Conservation (phyloP, 2,113 vertebrate species). For the Lampris megalopsis region DNA sequence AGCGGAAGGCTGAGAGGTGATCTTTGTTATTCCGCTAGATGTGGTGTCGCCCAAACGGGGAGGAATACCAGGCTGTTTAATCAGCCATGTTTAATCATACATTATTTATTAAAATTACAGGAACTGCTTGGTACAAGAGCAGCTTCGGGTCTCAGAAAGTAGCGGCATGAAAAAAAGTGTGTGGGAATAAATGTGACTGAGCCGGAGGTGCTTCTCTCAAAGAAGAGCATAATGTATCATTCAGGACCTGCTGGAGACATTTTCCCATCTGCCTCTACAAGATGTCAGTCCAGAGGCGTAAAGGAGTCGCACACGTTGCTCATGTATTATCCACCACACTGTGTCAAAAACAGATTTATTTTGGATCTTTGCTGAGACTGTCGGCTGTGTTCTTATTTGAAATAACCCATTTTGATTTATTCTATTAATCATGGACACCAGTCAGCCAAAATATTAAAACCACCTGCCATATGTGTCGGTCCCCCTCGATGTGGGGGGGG, state of each 20-base stretch:
- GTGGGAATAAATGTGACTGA: slow-evolving; percentile 68
- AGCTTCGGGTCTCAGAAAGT: slow-evolving; percentile 63
- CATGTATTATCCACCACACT: slow-evolving; percentile 18
- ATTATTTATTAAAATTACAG: slow-evolving; percentile 80
- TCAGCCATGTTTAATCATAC: slow-evolving; percentile 78
- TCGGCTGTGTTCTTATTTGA: not conserved
- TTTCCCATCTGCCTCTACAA: slow-evolving; percentile 59
- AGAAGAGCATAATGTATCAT: slow-evolving; percentile 61
- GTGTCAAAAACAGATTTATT: slow-evolving; percentile 27
- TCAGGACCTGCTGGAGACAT: slow-evolving; percentile 49
- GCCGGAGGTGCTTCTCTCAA: slow-evolving; percentile 48
- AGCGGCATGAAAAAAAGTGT: slow-evolving; percentile 58
- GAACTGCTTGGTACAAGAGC: slow-evolving; percentile 58
- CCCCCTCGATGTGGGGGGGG: no score
- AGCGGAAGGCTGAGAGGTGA: slow-evolving; percentile 75
- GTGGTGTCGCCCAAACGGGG: slow-evolving; percentile 64
- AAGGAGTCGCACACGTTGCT: slow-evolving; percentile 16
- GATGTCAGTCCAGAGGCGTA: slow-evolving; percentile 58
- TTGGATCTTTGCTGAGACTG: not conserved
- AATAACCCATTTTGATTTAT: not conserved
- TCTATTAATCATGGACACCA: no score
- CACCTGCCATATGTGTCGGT: no score
- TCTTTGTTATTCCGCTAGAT: slow-evolving; percentile 76
- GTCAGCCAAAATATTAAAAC: no score
- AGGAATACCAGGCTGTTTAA: slow-evolving; percentile 78